A percentile compares a stretch with the other conserved stretches of the same genome.
These are phyloP conservation scores for Periophthalmus modestus DNA, from an alignment of 2,113 vertebrate species.

Conservation along the genomic window DNA sequence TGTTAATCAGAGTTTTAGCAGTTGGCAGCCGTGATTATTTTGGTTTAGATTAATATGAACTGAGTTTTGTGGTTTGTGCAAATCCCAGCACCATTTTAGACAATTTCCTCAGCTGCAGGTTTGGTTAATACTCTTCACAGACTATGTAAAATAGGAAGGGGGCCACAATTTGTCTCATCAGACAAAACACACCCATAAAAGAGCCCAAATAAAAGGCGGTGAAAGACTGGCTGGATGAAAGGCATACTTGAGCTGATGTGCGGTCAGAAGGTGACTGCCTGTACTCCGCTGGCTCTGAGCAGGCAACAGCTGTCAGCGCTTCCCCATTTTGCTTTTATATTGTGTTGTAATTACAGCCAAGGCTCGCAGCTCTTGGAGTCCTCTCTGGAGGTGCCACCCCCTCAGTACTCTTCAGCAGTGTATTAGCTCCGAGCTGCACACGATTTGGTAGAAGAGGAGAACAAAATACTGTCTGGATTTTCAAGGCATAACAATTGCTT, in stretches of 20 bases:
- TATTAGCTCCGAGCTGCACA: slow-evolving; percentile 42
- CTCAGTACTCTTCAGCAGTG: slow-evolving; percentile 44
- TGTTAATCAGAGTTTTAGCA: too few species aligned
- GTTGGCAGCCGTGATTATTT: too few species aligned
- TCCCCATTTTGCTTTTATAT: slow-evolving; percentile 53
- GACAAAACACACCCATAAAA: slow-evolving; percentile 58
- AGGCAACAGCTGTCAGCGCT: slow-evolving; percentile 55
- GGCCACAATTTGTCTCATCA: slow-evolving; percentile 57
- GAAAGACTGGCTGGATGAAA: slow-evolving; percentile 54
- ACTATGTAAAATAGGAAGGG: slow-evolving; percentile 48
- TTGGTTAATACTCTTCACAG: slow-evolving; percentile 2
- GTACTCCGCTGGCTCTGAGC: slow-evolving; percentile 31
- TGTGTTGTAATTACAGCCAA: slow-evolving; percentile 63
- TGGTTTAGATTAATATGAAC: background rate
- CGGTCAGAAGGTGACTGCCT: slow-evolving; percentile 57
- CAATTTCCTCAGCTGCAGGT: background rate
- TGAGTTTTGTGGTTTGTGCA: slow-evolving; percentile 11
- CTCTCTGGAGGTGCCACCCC: slow-evolving; percentile 56
- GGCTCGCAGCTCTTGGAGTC: slow-evolving; percentile 48
- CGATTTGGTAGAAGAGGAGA: slow-evolving; percentile 34
- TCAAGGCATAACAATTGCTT: slow-evolving; percentile 22
- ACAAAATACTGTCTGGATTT: slow-evolving; percentile 36
- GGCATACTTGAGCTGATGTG: slow-evolving; percentile 59
- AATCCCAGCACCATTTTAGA: slow-evolving; percentile 32
- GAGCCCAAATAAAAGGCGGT: slow-evolving; percentile 48